Evolutionary conservation across 2,888 invertebrate species (phyloP).

Genomic region (Acanthosepion esculentum): DNA sequence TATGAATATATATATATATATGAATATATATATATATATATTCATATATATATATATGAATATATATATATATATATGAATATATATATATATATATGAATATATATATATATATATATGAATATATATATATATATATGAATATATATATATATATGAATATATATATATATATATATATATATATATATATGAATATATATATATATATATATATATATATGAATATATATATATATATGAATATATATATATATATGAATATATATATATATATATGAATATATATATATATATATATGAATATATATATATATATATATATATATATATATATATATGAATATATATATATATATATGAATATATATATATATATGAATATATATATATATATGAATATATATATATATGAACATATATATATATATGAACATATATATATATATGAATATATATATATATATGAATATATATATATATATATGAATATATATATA

Average conservation of each 20-base stretch:
- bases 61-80: no score
- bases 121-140: no score
- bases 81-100: no score
- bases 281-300: not conserved
- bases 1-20: no score
- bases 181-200: not conserved
- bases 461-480: not conserved
- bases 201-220: not conserved
- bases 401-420: not conserved
- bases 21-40: no score
- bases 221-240: not conserved
- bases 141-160: no score
- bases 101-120: no score
- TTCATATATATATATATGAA: no score
- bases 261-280: not conserved
- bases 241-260: not conserved
- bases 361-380: not conserved
- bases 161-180: no score
- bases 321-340: not conserved
- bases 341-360: not conserved
- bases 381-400: no score
- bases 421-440: not conserved
- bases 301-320: not conserved
- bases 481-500: not conserved
- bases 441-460: not conserved